phyloP scores from a whole-genome alignment of 2,113 vertebrate species.

The Salvator merianae region DNA sequence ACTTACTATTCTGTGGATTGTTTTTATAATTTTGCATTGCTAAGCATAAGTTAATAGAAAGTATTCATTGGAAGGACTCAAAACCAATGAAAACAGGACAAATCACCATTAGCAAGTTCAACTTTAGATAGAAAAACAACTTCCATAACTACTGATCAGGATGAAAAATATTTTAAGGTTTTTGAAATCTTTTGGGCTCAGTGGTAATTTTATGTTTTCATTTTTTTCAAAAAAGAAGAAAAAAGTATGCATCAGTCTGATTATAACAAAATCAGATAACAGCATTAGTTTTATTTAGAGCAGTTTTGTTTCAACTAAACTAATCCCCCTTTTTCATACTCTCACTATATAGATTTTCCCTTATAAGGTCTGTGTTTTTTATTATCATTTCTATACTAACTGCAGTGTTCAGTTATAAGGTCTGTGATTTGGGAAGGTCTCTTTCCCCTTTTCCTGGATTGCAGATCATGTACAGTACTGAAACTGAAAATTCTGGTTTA shows the following conservation, averaged over 20 bases:
- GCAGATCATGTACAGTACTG: too few species aligned
- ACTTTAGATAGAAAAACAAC: neutral
- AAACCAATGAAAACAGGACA: neutral
- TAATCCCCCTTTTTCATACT: too few species aligned
- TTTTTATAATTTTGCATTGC: neutral
- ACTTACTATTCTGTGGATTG: neutral
- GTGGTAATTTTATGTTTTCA: neutral
- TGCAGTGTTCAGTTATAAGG: too few species aligned
- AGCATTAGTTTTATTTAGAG: neutral
- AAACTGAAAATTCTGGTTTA: too few species aligned
- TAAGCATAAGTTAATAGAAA: neutral
- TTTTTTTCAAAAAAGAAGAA: neutral
- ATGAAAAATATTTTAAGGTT: neutral
- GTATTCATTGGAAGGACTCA: neutral
- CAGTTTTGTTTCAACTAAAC: neutral
- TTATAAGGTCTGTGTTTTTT: too few species aligned
- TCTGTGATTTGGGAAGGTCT: too few species aligned
- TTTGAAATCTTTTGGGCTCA: neutral
- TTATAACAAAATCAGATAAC: neutral
- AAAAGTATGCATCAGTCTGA: neutral
- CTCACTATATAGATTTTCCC: too few species aligned
- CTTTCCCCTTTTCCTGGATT: too few species aligned
- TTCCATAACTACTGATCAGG: fast-evolving
- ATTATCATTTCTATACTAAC: too few species aligned
- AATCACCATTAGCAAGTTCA: constrained; percentile 5